Base-by-base conservation (phyloP, 2,888 invertebrate species). In the Standfussiana lucernea region DNA sequence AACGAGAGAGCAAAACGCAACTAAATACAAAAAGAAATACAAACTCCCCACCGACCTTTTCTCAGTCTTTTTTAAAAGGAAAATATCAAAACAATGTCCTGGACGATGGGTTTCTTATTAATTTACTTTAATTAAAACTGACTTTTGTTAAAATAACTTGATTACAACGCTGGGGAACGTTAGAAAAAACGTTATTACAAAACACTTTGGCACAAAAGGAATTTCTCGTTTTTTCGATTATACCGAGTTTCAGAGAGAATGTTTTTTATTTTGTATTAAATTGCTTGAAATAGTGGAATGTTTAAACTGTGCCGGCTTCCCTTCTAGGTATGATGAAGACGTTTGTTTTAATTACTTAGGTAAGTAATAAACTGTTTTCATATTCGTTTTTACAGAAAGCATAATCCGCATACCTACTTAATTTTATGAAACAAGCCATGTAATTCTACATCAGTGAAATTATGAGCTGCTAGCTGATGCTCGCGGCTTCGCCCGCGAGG, bases 41-140 rank as follows among this genome's bases (percentile, higher is more conserved):
- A 68, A 67, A 69, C 8, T 80, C 45, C 24, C 40, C 11, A n/a
- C 28, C 69, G 59, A 70, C 70, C 37, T n/a, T 70, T 67, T 2
- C 28, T 28, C 32, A 32, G 42, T 28, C 32, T 56, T 40, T 24
- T 64, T 62, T 70, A 42, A 68, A 84, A 79, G 64, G 73, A 86
- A 83, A 88, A 84, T 79, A 81, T 86, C 77, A 83, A 82, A 83
- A 88, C 77, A 83, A 81, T 81, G 83, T 83, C 77, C 56, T 67
- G 62, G 75, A 69, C 75, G 71, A 83, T 81, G 86, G 85, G 59
- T 86, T 84, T 74, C 77, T 81, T 82, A 85, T 88, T 84, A 84
- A 85, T 86, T 88, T 80, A 86, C 77, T 88, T 88, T 86, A 88
- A 87, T 87, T 88, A 88, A 87, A 85, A 85, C 79, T 82, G 85